Percentiles rank a stretch among this genome's conserved stretches.
Evolutionary conservation across 1,140 invertebrate species (phyloP).

Genomic region (Rhyacophila brunnea): DNA sequence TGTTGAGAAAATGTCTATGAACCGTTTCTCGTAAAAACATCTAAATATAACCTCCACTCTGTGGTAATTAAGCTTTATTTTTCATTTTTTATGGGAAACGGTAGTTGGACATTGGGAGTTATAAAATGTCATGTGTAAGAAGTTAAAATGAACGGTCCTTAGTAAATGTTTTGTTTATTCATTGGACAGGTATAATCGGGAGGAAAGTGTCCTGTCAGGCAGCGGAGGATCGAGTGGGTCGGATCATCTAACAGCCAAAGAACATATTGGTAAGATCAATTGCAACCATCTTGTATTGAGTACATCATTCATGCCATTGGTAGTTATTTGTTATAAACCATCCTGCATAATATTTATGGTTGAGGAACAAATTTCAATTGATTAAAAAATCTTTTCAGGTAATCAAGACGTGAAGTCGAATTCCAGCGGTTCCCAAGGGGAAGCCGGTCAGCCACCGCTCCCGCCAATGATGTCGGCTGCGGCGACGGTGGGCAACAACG

Average conservation of each 20-base stretch:
- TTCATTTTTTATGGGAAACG: too few species aligned
- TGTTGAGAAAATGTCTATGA: too few species aligned
- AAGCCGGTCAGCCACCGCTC: conserved; percentile 32
- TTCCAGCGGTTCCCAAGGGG: conserved; percentile 40
- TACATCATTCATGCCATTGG: background rate
- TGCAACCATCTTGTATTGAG: background rate
- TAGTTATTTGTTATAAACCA: too few species aligned
- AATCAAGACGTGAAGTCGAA: conserved; percentile 42
- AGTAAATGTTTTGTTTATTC: too few species aligned
- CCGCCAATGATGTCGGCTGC: conserved; percentile 15
- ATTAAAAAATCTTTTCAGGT: conserved; percentile 17
- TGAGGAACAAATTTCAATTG: background rate
- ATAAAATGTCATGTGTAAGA: too few species aligned
- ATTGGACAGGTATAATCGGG: conserved; percentile 46
- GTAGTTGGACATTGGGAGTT: too few species aligned
- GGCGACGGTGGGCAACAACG: conserved; percentile 33
- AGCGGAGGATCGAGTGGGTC: conserved; percentile 52
- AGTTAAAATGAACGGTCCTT: too few species aligned
- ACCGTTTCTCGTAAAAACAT: too few species aligned
- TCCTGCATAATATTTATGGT: background rate
- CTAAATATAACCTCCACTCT: too few species aligned
- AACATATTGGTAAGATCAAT: conserved; percentile 28
- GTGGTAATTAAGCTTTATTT: too few species aligned
- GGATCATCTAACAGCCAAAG: conserved; percentile 48
- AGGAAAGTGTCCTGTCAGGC: conserved; percentile 50